Conservation (phyloP, 2,888 invertebrate genomes). For the Dioctria rufipes region DNA sequence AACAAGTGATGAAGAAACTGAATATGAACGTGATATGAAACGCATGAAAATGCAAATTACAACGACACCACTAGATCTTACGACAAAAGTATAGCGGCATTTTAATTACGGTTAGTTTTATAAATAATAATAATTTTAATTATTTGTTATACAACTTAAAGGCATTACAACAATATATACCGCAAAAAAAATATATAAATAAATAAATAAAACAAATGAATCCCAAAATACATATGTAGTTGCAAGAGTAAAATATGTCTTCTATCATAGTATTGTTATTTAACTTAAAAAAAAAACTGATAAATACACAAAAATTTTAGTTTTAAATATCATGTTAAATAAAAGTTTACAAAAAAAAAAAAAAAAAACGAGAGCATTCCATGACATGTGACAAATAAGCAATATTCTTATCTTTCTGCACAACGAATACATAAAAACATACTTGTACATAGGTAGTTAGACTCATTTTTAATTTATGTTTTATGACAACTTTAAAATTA, state of each 20-base stretch:
- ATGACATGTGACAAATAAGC: constrained; percentile 28
- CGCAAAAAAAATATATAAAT: neutral
- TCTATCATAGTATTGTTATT: constrained; percentile 38
- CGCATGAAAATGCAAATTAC: constrained; percentile 71
- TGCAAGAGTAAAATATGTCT: neutral
- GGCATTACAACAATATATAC: neutral
- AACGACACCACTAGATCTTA: constrained; percentile 72
- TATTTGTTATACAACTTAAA: neutral
- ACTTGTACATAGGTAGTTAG: no score
- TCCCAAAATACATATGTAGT: constrained; percentile 9
- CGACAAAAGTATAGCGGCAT: constrained; percentile 76
- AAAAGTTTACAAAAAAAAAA: no score
- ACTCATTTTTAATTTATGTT: no score
- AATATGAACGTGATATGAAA: constrained; percentile 73
- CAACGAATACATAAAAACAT: no score
- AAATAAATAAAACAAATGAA: constrained; percentile 4
- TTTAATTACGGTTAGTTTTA: no score
- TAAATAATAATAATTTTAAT: no score
- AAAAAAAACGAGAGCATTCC: constrained; percentile 23
- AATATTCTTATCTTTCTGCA: no score
- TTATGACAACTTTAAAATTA: no score
- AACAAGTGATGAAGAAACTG: constrained; percentile 73
- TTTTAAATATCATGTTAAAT: neutral
- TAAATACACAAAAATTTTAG: neutral
- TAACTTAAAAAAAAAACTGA: neutral